Conservation (phyloP, 1,140 invertebrate species). For the Phthorimaea operculella region DNA sequence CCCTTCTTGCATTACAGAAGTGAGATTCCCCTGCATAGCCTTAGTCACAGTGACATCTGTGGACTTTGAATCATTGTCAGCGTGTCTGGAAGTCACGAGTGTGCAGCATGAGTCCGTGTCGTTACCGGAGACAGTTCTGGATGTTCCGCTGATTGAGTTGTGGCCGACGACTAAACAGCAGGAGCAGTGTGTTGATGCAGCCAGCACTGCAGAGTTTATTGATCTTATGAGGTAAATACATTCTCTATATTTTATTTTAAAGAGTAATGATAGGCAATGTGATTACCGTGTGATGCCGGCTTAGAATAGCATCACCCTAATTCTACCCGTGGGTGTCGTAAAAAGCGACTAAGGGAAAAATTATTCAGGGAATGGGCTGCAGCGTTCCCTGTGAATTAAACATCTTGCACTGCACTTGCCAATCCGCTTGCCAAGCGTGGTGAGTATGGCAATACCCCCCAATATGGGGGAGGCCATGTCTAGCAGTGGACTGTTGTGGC, state of each 20-base stretch:
- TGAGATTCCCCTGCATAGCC: constrained; percentile 53
- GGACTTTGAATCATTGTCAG: constrained; percentile 50
- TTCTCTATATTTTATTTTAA: neutral
- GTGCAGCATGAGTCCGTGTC: constrained; percentile 54
- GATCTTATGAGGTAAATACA: constrained; percentile 45
- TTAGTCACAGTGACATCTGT: constrained; percentile 49
- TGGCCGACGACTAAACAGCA: constrained; percentile 52
- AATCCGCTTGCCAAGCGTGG: no score
- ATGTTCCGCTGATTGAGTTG: constrained; percentile 50
- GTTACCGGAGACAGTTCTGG: constrained; percentile 42
- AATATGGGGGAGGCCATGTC: no score
- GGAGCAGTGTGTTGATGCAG: constrained; percentile 49
- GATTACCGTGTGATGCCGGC: no score
- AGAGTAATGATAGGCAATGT: neutral
- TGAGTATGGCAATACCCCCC: no score
- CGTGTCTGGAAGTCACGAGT: constrained; percentile 46
- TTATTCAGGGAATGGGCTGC: no score
- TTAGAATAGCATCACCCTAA: no score
- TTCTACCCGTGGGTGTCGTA: no score
- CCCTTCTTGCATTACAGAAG: constrained; percentile 41
- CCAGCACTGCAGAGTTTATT: constrained; percentile 54
- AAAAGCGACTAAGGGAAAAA: no score
- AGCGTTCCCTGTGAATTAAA: no score
- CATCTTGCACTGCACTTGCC: no score
- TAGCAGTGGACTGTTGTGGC: no score